These are phyloP conservation scores for Podotricha telesiphe DNA, from an alignment of 2,888 invertebrate genomes.

Conservation along the genomic window DNA sequence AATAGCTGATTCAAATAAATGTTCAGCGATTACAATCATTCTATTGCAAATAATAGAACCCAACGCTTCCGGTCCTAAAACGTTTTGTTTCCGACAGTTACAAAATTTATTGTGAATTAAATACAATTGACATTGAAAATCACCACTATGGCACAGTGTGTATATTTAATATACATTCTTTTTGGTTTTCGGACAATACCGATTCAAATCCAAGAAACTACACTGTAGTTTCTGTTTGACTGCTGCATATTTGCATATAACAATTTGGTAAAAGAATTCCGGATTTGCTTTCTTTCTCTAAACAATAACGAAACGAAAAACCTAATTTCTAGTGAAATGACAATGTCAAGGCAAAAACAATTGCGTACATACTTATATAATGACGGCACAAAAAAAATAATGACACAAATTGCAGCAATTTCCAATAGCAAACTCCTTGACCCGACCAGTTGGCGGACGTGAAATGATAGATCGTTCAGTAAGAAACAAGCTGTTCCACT, in stretches of 20 bases:
- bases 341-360: slow-evolving; percentile 37
- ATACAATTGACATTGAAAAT: slow-evolving; percentile 11
- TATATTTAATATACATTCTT: neutral
- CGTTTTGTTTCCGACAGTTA: slow-evolving; percentile 46
- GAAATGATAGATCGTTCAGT: slow-evolving; percentile 32
- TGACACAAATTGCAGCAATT: slow-evolving; percentile 55
- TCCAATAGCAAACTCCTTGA: slow-evolving; percentile 48
- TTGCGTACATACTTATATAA: slow-evolving; percentile 26
- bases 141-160: neutral
- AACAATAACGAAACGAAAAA: neutral
- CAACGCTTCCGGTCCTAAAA: slow-evolving; percentile 65
- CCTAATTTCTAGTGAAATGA: neutral
- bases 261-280: too few relatives aligned
- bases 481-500: slow-evolving; percentile 19
- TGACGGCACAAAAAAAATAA: slow-evolving; percentile 37
- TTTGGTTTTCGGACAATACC: neutral
- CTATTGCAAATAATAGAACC: slow-evolving; percentile 52
- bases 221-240: too few relatives aligned
- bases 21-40: slow-evolving; percentile 3
- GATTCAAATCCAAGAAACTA: neutral
- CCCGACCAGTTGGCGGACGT: slow-evolving; percentile 45
- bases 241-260: too few relatives aligned
- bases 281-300: too few relatives aligned
- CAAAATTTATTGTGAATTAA: slow-evolving; percentile 35
- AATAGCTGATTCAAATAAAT: neutral